Evolutionary conservation across 2,113 vertebrate genomes (phyloP).

Genomic region (Origma solitaria): DNA sequence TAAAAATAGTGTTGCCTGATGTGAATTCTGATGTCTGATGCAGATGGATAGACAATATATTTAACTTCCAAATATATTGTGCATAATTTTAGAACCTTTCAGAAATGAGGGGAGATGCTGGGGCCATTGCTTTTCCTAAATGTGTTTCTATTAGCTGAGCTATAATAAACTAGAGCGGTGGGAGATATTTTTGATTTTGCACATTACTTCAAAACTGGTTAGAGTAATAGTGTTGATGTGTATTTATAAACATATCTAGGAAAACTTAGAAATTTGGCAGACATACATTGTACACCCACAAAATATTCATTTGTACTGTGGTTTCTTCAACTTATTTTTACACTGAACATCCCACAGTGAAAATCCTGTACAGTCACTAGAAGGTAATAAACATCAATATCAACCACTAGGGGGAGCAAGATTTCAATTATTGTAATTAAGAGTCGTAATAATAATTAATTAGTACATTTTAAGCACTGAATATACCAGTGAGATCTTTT

Average conservation of each 20-base stretch:
- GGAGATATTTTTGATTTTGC: slow-evolving; percentile 4
- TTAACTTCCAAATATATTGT: background rate
- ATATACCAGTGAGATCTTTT: background rate
- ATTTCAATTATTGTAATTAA: background rate
- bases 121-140: background rate
- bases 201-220: background rate
- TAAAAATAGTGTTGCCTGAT: background rate
- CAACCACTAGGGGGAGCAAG: slow-evolving; percentile 28
- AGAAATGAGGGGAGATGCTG: background rate
- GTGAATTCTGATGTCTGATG: background rate
- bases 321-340: background rate
- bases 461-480: background rate
- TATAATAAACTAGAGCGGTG: background rate
- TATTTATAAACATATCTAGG: background rate
- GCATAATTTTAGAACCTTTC: background rate
- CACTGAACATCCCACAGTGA: background rate
- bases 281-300: background rate
- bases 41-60: background rate
- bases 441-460: background rate
- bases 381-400: background rate
- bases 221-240: background rate
- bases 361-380: background rate
- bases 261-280: background rate
- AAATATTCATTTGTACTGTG: background rate
- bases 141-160: background rate